Conservation (phyloP, 37 sponge, comb jelly and placozoan genomes). For the Spongia lamella region DNA sequence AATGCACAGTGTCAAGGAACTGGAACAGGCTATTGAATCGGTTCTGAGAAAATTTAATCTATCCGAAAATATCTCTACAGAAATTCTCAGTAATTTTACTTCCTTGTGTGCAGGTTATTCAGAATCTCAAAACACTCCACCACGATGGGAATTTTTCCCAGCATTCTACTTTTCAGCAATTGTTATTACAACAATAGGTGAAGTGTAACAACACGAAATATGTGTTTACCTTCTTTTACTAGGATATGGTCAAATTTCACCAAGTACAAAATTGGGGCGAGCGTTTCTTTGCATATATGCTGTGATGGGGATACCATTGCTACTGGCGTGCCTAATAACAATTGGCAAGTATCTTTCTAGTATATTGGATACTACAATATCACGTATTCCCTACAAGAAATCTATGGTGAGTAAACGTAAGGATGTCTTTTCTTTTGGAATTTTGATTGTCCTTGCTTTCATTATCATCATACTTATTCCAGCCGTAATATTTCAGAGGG, state of each 20-base stretch:
- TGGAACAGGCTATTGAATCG: background rate
- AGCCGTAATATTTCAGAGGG: too few relatives aligned
- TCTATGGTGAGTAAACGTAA: too few relatives aligned
- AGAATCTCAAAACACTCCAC: too few relatives aligned
- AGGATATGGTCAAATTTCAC: slow-evolving; percentile 85
- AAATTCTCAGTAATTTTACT: background rate
- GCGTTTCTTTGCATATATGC: slow-evolving; percentile 65
- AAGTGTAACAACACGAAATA: background rate
- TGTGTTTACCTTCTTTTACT: background rate
- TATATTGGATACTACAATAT: background rate
- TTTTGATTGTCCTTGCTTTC: too few relatives aligned
- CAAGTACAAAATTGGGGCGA: slow-evolving; percentile 56
- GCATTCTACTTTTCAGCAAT: slow-evolving; percentile 47
- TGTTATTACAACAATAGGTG: slow-evolving; percentile 72
- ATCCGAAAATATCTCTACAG: too few relatives aligned
- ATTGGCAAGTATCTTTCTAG: slow-evolving; percentile 43
- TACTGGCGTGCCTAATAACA: slow-evolving; percentile 45
- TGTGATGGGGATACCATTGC: slow-evolving; percentile 77
- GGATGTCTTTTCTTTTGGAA: too few relatives aligned
- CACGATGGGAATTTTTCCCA: slow-evolving; percentile 40
- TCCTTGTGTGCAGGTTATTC: slow-evolving; percentile 9
- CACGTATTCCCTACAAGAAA: too few relatives aligned
- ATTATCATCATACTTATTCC: too few relatives aligned
- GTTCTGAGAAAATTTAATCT: too few relatives aligned
- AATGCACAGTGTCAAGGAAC: background rate